These are phyloP conservation scores for Ophraella communa DNA, from an alignment of 2,888 invertebrate species.

Conservation along the genomic window DNA sequence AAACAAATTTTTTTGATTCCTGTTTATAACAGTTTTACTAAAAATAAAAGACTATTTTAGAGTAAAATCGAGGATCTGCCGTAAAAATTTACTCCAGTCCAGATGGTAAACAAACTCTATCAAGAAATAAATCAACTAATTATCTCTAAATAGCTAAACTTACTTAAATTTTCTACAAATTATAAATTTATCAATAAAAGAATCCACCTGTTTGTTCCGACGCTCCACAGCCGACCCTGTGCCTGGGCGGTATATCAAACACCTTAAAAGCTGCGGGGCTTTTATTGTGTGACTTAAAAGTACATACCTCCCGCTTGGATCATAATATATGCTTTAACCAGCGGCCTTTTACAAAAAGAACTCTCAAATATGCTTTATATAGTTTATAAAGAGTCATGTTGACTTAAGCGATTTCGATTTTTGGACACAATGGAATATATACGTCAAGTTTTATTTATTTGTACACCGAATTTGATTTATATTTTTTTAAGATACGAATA, in stretches of 20 bases:
- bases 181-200: too few relatives aligned
- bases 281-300: conserved; percentile 58
- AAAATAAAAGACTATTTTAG: too few relatives aligned
- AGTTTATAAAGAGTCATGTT: conserved; percentile 49
- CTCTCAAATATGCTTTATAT: conserved; percentile 55
- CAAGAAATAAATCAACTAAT: too few relatives aligned
- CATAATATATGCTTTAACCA: conserved; percentile 58
- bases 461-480: conserved; percentile 30
- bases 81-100: too few relatives aligned
- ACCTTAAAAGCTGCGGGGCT: conserved; percentile 54
- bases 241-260: conserved; percentile 57
- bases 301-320: conserved; percentile 58
- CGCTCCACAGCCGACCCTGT: conserved; percentile 49
- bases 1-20: too few relatives aligned
- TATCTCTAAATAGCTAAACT: too few relatives aligned
- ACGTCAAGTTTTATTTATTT: conserved; percentile 42
- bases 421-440: conserved; percentile 36
- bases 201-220: too few relatives aligned
- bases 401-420: conserved; percentile 43
- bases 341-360: conserved; percentile 55
- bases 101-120: too few relatives aligned
- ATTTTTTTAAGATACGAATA: not conserved
- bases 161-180: too few relatives aligned
- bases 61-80: too few relatives aligned
- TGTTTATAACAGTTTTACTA: too few relatives aligned